Conservation (phyloP, 2,113 vertebrate genomes). For the Pomatorhinus ruficollis region DNA sequence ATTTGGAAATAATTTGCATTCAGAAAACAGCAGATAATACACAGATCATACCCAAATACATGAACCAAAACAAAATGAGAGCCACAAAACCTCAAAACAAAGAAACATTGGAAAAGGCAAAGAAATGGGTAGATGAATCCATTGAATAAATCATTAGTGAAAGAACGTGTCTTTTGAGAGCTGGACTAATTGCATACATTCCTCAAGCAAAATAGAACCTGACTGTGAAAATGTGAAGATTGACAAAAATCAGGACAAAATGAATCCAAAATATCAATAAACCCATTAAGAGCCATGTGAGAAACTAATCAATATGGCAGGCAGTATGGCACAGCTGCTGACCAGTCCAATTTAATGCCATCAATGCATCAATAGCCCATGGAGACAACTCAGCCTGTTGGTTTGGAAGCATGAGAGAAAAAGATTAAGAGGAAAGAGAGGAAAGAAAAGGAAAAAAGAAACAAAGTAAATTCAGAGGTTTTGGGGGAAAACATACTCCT, state of each 20-base stretch:
- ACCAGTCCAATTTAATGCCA: constrained; percentile 24
- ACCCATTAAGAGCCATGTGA: constrained; percentile 42
- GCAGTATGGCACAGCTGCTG: constrained; percentile 42
- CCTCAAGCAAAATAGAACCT: constrained; percentile 17
- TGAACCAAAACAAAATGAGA: not conserved
- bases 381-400: not conserved
- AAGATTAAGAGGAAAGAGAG: not conserved
- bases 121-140: not conserved
- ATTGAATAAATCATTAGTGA: not conserved
- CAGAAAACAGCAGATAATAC: not conserved
- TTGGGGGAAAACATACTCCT: not conserved
- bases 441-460: not conserved
- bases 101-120: not conserved
- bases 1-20: not conserved
- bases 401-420: not conserved
- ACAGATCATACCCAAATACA: not conserved
- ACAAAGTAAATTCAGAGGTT: not conserved
- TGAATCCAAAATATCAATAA: constrained; percentile 65
- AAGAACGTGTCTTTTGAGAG: constrained; percentile 26
- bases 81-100: not conserved
- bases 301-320: constrained; percentile 7
- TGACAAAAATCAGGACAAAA: constrained; percentile 45
- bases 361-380: constrained; percentile 31
- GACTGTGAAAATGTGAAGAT: constrained; percentile 29
- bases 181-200: constrained; percentile 25